Conservation (phyloP, 2,797 vertebrate genomes). For the Schizopygopsis pylzovi region DNA sequence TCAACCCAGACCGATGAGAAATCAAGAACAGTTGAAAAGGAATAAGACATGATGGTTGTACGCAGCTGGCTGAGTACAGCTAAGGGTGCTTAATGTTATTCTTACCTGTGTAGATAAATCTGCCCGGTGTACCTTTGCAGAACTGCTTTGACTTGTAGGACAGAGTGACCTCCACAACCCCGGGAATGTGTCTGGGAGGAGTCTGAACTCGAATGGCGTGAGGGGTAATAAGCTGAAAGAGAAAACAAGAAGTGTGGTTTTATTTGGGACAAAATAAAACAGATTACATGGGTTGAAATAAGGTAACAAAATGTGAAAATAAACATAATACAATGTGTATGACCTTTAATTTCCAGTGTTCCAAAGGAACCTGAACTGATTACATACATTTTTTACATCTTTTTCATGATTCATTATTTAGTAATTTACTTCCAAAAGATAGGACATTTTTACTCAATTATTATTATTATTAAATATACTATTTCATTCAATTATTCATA, state of each 20-base stretch:
- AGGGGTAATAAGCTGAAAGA: slow-evolving; percentile 91
- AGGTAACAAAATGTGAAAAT: background rate
- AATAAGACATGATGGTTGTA: background rate
- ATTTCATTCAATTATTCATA: background rate
- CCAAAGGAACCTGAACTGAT: background rate
- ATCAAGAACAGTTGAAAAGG: slow-evolving; percentile 17
- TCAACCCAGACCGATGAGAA: slow-evolving; percentile 9
- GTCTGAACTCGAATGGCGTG: slow-evolving; percentile 98
- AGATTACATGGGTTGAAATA: background rate
- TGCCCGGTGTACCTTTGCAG: slow-evolving; percentile 97
- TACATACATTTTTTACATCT: background rate
- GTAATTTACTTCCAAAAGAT: background rate
- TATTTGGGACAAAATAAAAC: background rate
- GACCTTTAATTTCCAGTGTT: background rate
- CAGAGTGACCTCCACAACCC: slow-evolving; percentile 98
- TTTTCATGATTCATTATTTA: background rate
- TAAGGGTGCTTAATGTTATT: slow-evolving; percentile 76
- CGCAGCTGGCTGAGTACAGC: background rate
- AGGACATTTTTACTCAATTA: background rate
- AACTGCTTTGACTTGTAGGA: slow-evolving; percentile 99
- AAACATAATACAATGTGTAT: background rate
- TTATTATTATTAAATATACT: background rate
- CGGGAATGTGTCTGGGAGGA: slow-evolving; percentile 86
- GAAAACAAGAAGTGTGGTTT: background rate
- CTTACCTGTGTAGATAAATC: slow-evolving; percentile 99